Conservation (phyloP, 2,888 invertebrate species). For the Parasteatoda lunata region DNA sequence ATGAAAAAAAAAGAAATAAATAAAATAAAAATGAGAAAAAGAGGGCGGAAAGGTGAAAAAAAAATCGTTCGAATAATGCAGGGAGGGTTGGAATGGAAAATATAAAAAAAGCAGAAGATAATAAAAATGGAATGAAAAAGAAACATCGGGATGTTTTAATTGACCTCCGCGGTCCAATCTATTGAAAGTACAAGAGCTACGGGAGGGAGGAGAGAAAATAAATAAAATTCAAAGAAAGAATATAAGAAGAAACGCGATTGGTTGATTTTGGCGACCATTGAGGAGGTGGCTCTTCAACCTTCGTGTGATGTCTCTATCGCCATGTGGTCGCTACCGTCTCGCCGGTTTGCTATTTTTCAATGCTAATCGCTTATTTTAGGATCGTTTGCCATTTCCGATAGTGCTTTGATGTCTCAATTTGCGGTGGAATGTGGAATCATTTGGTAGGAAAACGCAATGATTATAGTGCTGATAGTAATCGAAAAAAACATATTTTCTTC, state of each 20-base stretch:
- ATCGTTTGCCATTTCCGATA: background rate
- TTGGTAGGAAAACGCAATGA: background rate
- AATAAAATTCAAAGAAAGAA: constrained; percentile 10
- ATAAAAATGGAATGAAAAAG: constrained; percentile 52
- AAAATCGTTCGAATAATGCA: background rate
- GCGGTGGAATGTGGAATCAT: background rate
- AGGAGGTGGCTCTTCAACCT: constrained; percentile 29
- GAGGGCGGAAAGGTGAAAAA: constrained; percentile 30
- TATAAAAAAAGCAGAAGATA: constrained; percentile 25
- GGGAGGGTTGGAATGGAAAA: background rate
- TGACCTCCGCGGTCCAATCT: constrained; percentile 53
- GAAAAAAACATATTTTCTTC: too few relatives aligned
- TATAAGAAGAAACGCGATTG: constrained; percentile 48
- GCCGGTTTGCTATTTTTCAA: constrained; percentile 12
- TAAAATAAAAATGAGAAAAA: constrained; percentile 22
- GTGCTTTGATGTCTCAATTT: constrained; percentile 26
- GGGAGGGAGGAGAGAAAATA: constrained; percentile 26
- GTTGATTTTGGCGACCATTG: constrained; percentile 63
- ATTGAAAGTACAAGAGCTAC: background rate
- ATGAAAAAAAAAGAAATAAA: too few relatives aligned
- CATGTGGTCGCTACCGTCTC: constrained; percentile 56
- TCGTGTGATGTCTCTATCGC: constrained; percentile 64
- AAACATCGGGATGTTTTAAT: constrained; percentile 63
- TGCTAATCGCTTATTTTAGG: constrained; percentile 18
- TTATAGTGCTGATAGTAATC: too few relatives aligned